phyloP scores from a whole-genome alignment of 1,140 invertebrate species.

The Charaxes varanes region DNA sequence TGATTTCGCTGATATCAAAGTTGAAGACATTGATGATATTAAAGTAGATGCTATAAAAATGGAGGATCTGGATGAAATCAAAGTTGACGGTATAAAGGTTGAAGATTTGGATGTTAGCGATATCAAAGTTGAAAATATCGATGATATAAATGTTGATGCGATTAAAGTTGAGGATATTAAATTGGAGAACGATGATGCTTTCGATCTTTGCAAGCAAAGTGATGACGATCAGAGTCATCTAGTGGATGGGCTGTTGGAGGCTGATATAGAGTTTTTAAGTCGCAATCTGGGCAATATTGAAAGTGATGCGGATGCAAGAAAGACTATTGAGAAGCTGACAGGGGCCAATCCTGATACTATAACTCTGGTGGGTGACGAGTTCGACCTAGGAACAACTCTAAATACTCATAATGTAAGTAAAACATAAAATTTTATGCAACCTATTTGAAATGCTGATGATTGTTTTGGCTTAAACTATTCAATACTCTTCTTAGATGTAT shows the following conservation, averaged over 20 bases:
- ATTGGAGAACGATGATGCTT: constrained; percentile 55
- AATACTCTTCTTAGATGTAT: no score
- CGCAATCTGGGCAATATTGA: constrained; percentile 69
- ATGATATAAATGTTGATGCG: constrained; percentile 50
- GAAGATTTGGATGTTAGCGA: constrained; percentile 47
- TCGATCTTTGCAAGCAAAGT: constrained; percentile 51
- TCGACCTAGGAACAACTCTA: constrained; percentile 61
- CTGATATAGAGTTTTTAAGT: constrained; percentile 71
- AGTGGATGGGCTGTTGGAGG: constrained; percentile 65
- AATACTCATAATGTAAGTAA: constrained; percentile 58
- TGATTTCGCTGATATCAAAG: constrained; percentile 64
- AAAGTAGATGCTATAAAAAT: constrained; percentile 61
- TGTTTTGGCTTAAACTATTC: no score
- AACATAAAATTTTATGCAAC: neutral
- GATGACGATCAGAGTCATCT: constrained; percentile 56
- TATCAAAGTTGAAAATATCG: constrained; percentile 58
- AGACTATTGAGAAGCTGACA: constrained; percentile 69
- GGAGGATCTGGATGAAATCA: constrained; percentile 55
- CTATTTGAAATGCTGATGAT: no score
- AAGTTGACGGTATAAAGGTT: constrained; percentile 54
- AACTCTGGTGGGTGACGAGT: constrained; percentile 62
- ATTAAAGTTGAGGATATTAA: constrained; percentile 66
- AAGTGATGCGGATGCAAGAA: constrained; percentile 69
- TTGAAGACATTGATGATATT: constrained; percentile 62
- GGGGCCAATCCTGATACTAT: constrained; percentile 62